Conservation (phyloP, 2,797 vertebrate genomes). For the Acestrorhynchus altus region DNA sequence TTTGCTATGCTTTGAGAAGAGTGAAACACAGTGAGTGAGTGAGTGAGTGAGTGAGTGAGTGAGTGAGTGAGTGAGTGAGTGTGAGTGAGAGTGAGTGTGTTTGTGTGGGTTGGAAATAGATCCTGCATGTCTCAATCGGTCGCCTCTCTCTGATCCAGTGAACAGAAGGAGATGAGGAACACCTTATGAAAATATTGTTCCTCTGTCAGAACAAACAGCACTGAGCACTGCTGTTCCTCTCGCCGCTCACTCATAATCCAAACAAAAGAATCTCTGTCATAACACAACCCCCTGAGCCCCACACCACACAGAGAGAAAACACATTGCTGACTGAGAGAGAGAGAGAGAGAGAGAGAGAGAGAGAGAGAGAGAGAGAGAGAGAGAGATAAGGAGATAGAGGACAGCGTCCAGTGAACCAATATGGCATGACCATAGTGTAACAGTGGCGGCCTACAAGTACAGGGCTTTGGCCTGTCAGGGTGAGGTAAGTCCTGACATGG, state of each 20-base stretch:
- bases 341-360: neutral
- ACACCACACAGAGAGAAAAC: neutral
- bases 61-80: conserved; percentile 31
- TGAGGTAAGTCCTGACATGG: too few relatives aligned
- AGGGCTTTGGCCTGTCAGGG: too few relatives aligned
- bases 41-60: conserved; percentile 26
- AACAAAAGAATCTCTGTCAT: conserved; percentile 64
- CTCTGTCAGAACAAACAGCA: conserved; percentile 65
- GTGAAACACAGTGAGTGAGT: neutral
- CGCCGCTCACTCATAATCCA: conserved; percentile 57
- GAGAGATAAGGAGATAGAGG: conserved; percentile 4
- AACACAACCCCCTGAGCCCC: conserved; percentile 53
- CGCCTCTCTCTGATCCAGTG: conserved; percentile 48
- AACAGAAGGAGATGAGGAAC: conserved; percentile 71
- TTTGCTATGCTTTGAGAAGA: conserved; percentile 19
- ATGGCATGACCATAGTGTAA: too few relatives aligned
- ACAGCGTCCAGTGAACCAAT: too few relatives aligned
- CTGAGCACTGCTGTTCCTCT: conserved; percentile 58
- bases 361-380: neutral
- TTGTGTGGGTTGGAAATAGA: conserved; percentile 60
- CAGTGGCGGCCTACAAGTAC: neutral
- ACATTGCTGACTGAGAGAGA: neutral
- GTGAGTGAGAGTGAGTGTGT: conserved; percentile 38
- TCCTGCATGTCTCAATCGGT: conserved; percentile 56
- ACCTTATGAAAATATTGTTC: conserved; percentile 77